Base-by-base conservation (phyloP, 2,797 vertebrate species). In the Chaenodraco wilsoni region DNA sequence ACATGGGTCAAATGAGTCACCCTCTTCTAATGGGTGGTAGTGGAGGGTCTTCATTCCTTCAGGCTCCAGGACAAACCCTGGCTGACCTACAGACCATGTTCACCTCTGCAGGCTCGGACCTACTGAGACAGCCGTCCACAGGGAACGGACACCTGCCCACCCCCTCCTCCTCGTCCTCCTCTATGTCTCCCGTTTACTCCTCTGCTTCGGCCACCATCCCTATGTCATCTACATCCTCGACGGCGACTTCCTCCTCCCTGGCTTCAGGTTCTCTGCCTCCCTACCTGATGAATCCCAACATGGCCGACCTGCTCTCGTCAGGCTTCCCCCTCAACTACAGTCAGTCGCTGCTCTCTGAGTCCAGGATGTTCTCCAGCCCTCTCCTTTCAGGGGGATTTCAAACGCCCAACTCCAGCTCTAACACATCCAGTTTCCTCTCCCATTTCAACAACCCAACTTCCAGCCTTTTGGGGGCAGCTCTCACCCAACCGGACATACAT, bases 61-160 rank as follows among this genome's bases (percentile, higher is more conserved):
- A 96, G 93, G 94, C 96, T 77, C 94, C 96, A 59, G 96, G 96
- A 80, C 96, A 98, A 91, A 78, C 90, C 0, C 95, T 98, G 89
- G 93, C 95, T 74, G 98, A 99, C 91, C 93, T 97, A 74, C 96
- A 96, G 85, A 93, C 95, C 92, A 95, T 99, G 92, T 97, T 98
- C 87, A 96, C 98, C 75, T 93, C 96, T 84, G 94, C 96, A 91
- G 86, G 84, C 52, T 93, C 96, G 77, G 96, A 98, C 92, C 91
- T 96, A 56, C 85, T 95, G 55, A 90, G 90, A 84, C 94, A 95
- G 87, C 93, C 96, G 78, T 90, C 95, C 74, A 91, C 94, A 82
- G 96, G 92, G 60, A 95, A 92, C 21, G 91, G 90, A 64, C 90
- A 90, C 93, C 95, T 95, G 56, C 89, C 95, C 87, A 92, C 93